phyloP scores from a whole-genome alignment of 2,113 vertebrate species.

The Zosterops japonicus region DNA sequence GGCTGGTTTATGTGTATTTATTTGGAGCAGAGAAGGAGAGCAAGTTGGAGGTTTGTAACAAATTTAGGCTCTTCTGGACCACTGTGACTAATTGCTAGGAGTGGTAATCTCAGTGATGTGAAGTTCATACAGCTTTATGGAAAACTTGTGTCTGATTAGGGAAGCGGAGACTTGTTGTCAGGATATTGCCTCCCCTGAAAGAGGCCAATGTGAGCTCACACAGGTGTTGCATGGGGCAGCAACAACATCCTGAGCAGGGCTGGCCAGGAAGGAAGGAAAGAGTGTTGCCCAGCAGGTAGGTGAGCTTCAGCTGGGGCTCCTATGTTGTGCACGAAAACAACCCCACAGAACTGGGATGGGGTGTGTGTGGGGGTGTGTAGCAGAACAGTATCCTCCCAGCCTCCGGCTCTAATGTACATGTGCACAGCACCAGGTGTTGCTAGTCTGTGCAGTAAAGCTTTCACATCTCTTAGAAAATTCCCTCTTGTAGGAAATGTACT shows the following conservation, averaged over 20 bases:
- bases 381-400: fast-evolving
- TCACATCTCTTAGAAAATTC: background rate
- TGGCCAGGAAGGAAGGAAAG: background rate
- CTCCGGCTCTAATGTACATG: background rate
- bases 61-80: background rate
- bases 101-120: background rate
- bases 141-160: background rate
- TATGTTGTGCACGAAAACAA: background rate
- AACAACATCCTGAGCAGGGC: background rate
- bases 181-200: background rate
- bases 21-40: background rate
- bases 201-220: fast-evolving
- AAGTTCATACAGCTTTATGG: background rate
- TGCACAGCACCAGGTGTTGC: background rate
- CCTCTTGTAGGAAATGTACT: background rate
- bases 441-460: background rate
- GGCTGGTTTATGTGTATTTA: background rate
- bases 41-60: background rate
- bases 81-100: background rate
- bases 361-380: fast-evolving
- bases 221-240: background rate
- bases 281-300: background rate
- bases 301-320: background rate
- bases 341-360: background rate
- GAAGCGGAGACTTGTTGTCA: background rate